A percentile compares a stretch with the other conserved stretches of the same genome.
Conservation (phyloP, 2,113 vertebrate species). For the Pandion haliaetus region DNA sequence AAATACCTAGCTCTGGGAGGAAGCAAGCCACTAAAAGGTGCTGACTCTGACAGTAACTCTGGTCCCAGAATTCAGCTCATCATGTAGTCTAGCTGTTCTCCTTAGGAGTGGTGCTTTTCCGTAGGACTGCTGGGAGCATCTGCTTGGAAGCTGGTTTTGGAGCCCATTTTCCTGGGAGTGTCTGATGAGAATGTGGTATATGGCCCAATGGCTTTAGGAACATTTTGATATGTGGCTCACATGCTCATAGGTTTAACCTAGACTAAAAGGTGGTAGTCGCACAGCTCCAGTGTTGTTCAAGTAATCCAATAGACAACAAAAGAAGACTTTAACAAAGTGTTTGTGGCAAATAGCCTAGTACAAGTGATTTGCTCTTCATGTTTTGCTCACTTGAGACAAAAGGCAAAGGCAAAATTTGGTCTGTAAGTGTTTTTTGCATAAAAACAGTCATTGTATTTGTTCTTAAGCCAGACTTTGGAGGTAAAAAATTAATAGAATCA, state of each 20-base stretch:
- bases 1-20: neutral
- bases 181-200: neutral
- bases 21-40: neutral
- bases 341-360: neutral
- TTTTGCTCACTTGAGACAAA: neutral
- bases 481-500: neutral
- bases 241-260: neutral
- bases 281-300: neutral
- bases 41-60: neutral
- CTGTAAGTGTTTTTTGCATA: neutral
- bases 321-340: neutral
- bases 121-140: neutral
- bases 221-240: neutral
- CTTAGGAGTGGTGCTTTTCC: neutral
- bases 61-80: neutral
- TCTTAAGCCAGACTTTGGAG: neutral
- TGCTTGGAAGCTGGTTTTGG: neutral
- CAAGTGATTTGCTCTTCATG: neutral
- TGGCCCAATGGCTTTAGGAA: neutral
- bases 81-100: neutral
- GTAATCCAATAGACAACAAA: neutral
- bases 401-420: neutral
- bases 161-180: neutral
- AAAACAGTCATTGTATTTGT: neutral
- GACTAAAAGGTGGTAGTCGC: neutral